Evolutionary conservation across 2,888 invertebrate species (phyloP), one percentile per base, ranked within the genome.

Genomic region (Oeneis ivallda): DNA sequence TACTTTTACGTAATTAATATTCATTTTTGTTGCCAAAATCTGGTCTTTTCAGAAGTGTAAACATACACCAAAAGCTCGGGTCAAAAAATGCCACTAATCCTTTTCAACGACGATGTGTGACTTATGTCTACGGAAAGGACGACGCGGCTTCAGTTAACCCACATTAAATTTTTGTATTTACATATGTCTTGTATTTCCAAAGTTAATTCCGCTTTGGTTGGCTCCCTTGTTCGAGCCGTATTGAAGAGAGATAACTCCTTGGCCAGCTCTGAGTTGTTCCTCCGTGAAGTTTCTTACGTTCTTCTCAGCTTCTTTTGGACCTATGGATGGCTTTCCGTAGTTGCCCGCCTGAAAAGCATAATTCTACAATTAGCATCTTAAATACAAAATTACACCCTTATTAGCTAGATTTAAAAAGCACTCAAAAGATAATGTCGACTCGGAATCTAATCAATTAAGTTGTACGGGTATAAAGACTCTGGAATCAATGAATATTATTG

Each of bases 141-240:
- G 63, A 50, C 26, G 26, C 26, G 53, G n/a, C 37, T 13, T 60
- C 19, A 7, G 5, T 15, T 26, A 11, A 47, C 58, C 43, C 34
- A 13, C 17, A 13, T 49, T 50, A 26, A 32, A 53, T 13, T 50
- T 50, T 57, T 57, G 13, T 39, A 32, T 77, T 84, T 96, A 98
- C 98, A 98, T 98, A 92, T 99, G 98, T 88, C 98, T 94, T 79
- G 98, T 98, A 92, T 98, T 98, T 76, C 99, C 99, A 79, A 99
- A 98, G 88, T 97, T 99, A 85, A 98, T 97, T 66, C 99, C 99
- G 73, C 97, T 96, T 87, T 98, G 98, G 82, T 93, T 98, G 77
- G 99, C 99, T 37, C 99, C 99, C 90, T 99, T 99, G 93, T 99
- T 99, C 79, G 97, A 97, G 67, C 99, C 99, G 87, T 98, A 98